phyloP scores from a whole-genome alignment of 2,113 vertebrate genomes.

The Origma solitaria region DNA sequence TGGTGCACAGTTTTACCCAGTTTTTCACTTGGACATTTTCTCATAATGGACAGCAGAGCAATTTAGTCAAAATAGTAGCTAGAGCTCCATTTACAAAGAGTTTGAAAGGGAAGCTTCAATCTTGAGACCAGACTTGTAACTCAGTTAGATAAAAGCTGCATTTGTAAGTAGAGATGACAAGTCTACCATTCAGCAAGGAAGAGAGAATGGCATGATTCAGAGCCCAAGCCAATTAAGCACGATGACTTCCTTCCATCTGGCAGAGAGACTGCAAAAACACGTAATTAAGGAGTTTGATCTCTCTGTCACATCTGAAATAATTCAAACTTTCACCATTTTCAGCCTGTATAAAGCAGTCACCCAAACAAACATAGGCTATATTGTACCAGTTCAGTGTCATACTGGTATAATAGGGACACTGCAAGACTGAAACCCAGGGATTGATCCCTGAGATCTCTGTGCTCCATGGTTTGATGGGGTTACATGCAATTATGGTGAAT shows the following conservation, averaged over 20 bases:
- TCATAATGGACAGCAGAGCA: background rate
- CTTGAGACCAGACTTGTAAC: background rate
- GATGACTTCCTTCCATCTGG: slow-evolving; percentile 16
- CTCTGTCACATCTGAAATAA: background rate
- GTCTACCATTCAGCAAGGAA: background rate
- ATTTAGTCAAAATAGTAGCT: background rate
- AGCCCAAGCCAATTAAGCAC: background rate
- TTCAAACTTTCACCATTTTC: background rate
- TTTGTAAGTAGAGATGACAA: background rate
- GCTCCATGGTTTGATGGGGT: background rate
- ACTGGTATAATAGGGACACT: accelerated
- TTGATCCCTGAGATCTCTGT: background rate
- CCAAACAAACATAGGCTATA: background rate
- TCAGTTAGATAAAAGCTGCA: background rate
- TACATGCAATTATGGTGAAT: background rate
- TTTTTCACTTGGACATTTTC: background rate
- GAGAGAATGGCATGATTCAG: slow-evolving; percentile 16
- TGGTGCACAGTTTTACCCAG: background rate
- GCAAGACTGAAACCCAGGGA: background rate
- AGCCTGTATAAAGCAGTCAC: background rate
- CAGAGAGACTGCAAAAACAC: background rate
- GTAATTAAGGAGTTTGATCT: background rate
- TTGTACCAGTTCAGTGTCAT: background rate
- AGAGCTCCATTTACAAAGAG: background rate
- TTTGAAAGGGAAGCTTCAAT: background rate